These are phyloP conservation scores for Andrena flavipes DNA, from an alignment of 2,888 invertebrate genomes.

Conservation along the genomic window DNA sequence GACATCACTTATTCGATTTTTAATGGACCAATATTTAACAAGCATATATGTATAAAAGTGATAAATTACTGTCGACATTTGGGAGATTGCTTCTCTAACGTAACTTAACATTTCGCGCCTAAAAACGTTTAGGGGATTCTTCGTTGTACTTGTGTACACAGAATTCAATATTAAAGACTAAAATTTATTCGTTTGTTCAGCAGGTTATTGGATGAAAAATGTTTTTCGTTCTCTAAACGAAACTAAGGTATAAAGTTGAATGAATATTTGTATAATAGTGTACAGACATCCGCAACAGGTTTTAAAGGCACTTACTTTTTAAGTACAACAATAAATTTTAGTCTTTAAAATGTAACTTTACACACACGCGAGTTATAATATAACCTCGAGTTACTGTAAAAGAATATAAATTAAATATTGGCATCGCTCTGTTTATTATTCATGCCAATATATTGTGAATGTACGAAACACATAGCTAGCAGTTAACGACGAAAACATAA, in stretches of 20 bases:
- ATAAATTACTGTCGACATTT: slow-evolving; percentile 4
- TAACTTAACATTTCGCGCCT: not conserved
- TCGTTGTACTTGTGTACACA: not conserved
- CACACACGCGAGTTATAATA: not conserved
- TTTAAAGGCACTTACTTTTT: not conserved
- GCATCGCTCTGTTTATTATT: slow-evolving; percentile 32
- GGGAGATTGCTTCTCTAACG: slow-evolving; percentile 4
- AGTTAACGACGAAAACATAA: slow-evolving; percentile 76
- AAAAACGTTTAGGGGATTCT: slow-evolving; percentile 9
- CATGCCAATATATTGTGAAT: slow-evolving; percentile 27
- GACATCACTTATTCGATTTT: slow-evolving; percentile 15
- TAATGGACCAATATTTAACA: slow-evolving; percentile 49
- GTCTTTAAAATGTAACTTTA: slow-evolving; percentile 10
- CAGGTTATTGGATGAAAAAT: too few species aligned
- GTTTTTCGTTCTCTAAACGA: too few species aligned
- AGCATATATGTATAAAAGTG: slow-evolving; percentile 10
- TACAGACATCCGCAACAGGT: too few species aligned
- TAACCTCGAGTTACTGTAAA: slow-evolving; percentile 12
- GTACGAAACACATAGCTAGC: slow-evolving; percentile 31
- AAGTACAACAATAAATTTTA: slow-evolving; percentile 6
- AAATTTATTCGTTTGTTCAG: not conserved
- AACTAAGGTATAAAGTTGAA: too few species aligned
- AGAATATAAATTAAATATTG: slow-evolving; percentile 13
- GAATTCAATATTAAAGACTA: slow-evolving; percentile 4
- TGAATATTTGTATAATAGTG: too few species aligned